These are phyloP conservation scores for Schmidtea mediterranea DNA, from an alignment of 1,140 invertebrate species.

Conservation along the genomic window DNA sequence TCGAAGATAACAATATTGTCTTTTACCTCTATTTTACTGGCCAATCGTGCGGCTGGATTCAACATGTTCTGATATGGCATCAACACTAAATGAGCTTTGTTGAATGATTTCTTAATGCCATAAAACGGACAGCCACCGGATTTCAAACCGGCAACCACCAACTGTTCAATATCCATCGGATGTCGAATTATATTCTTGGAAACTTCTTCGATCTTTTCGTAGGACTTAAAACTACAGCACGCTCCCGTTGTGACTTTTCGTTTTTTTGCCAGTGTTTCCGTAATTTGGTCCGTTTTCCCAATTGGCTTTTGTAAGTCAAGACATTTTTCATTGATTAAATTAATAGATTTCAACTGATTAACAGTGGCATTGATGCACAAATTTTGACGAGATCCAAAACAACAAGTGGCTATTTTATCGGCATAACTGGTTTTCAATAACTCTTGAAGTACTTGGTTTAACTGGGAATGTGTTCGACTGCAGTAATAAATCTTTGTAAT, in stretches of 20 bases:
- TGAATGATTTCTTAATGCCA: slow-evolving; percentile 11
- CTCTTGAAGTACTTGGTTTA: slow-evolving; percentile 71
- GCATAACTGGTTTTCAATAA: slow-evolving; percentile 46
- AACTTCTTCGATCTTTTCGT: neutral
- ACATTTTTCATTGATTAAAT: slow-evolving; percentile 5
- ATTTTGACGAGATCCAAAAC: slow-evolving; percentile 48
- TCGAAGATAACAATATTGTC: slow-evolving; percentile 69
- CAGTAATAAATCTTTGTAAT: slow-evolving; percentile 53
- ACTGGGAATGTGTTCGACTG: slow-evolving; percentile 78
- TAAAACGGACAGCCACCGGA: slow-evolving; percentile 15
- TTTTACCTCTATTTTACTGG: slow-evolving; percentile 50
- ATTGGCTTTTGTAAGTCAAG: neutral
- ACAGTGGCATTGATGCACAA: neutral
- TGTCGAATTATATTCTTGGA: neutral
- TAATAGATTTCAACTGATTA: neutral
- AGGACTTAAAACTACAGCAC: neutral
- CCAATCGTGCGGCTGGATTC: slow-evolving; percentile 52
- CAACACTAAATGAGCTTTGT: slow-evolving; percentile 19
- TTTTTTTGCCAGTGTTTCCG: too few relatives aligned
- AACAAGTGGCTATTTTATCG: slow-evolving; percentile 38
- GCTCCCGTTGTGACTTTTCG: neutral
- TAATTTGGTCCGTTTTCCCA: neutral
- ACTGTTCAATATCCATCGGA: slow-evolving; percentile 2
- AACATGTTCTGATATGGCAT: slow-evolving; percentile 39
- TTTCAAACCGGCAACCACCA: slow-evolving; percentile 14